Percentiles rank a stretch among this genome's conserved stretches.
These are phyloP conservation scores for Incurvaria masculella DNA, from an alignment of 2,888 invertebrate species.

Conservation along the genomic window DNA sequence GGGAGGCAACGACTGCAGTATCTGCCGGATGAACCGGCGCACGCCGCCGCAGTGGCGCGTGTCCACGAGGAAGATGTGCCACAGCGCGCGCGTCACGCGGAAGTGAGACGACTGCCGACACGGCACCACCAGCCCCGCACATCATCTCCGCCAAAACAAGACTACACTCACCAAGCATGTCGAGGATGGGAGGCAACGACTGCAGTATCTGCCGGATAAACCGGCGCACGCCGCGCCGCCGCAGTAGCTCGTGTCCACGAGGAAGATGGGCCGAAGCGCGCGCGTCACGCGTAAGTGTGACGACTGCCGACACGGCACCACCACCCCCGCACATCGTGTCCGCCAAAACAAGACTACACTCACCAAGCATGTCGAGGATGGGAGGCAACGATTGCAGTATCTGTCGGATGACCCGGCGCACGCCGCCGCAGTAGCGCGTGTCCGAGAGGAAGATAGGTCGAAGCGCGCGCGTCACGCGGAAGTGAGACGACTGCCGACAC, in stretches of 20 bases:
- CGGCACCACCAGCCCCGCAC: conserved; percentile 65
- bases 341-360: too few relatives aligned
- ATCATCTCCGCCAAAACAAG: too few relatives aligned
- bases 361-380: conserved; percentile 82
- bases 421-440: conserved; percentile 79
- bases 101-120: conserved; percentile 69
- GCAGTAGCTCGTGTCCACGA: too few relatives aligned
- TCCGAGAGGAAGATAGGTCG: conserved; percentile 88
- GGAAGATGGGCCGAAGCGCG: too few relatives aligned
- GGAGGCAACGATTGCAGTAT: conserved; percentile 84
- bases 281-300: too few relatives aligned
- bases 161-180: too few relatives aligned
- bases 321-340: too few relatives aligned
- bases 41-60: conserved; percentile 69
- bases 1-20: conserved; percentile 70
- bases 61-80: conserved; percentile 73
- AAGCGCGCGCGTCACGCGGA: conserved; percentile 81
- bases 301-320: too few relatives aligned
- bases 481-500: conserved; percentile 78
- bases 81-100: conserved; percentile 66
- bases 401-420: conserved; percentile 71
- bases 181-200: too few relatives aligned
- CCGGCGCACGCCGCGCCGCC: too few relatives aligned
- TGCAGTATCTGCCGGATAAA: too few relatives aligned
- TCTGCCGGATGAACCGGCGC: conserved; percentile 60